Percentiles rank a stretch among this genome's conserved stretches.
These are phyloP conservation scores for Pseudomyrmex gracilis DNA, from an alignment of 1,140 invertebrate genomes.

Conservation along the genomic window DNA sequence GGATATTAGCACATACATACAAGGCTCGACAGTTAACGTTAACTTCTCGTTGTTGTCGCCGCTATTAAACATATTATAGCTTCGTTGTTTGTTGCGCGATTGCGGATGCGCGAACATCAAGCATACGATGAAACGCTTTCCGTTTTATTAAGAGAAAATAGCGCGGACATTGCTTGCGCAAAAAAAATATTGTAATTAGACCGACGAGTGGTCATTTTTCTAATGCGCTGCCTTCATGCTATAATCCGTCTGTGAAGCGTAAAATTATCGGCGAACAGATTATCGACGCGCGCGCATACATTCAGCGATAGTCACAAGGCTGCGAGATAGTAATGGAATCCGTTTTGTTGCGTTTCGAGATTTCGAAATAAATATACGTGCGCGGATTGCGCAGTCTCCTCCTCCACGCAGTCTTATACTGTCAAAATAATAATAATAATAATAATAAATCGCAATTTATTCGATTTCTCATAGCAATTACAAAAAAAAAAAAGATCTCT, in stretches of 20 bases:
- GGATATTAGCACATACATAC: neutral
- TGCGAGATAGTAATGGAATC: neutral
- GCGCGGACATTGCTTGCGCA: neutral
- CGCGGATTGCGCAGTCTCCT: neutral
- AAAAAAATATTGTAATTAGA: constrained; percentile 29
- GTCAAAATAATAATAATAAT: too few relatives aligned
- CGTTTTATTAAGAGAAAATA: constrained; percentile 3
- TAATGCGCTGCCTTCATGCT: constrained; percentile 38
- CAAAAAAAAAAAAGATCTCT: neutral
- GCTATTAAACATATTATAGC: neutral
- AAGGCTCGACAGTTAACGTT: neutral
- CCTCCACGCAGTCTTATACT: too few relatives aligned
- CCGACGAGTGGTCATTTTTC: constrained; percentile 31
- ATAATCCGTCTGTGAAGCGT: constrained; percentile 46
- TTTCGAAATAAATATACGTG: neutral
- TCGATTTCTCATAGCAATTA: too few relatives aligned
- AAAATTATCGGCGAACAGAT: constrained; percentile 33
- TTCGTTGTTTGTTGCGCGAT: neutral
- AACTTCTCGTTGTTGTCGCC: neutral
- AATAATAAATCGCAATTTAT: too few relatives aligned
- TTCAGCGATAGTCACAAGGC: constrained; percentile 15
- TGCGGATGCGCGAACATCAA: neutral
- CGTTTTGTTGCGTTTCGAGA: constrained; percentile 7
- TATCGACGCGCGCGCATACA: neutral
- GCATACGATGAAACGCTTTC: neutral